Evolutionary conservation across 2,888 invertebrate species (phyloP).

Genomic region (Drosophila lutescens): DNA sequence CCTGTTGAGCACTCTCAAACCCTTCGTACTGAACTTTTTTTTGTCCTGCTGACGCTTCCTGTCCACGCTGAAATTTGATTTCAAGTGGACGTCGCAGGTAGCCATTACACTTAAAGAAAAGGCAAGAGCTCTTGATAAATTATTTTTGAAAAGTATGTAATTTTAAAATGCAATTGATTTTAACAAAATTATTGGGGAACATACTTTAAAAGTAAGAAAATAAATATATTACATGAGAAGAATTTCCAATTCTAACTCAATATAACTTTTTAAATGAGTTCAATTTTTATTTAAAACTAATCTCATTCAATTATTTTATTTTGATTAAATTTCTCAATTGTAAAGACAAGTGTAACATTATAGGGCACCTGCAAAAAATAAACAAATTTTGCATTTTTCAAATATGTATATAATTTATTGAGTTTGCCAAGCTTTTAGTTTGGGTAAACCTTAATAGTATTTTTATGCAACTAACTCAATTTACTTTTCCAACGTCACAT

Average conservation of each 20-base stretch:
- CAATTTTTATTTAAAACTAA: too few relatives aligned
- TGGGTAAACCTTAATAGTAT: constrained; percentile 43
- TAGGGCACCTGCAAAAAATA: constrained; percentile 5
- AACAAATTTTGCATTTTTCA: constrained; percentile 47
- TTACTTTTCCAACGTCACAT: constrained; percentile 18
- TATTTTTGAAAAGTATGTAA: too few relatives aligned
- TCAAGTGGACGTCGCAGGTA: constrained; percentile 15
- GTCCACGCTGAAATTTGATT: constrained; percentile 57
- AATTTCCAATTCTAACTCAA: too few relatives aligned
- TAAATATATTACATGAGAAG: too few relatives aligned
- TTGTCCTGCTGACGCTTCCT: constrained; percentile 48
- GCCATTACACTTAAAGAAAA: constrained; percentile 1
- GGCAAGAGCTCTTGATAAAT: too few relatives aligned
- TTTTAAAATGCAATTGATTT: too few relatives aligned
- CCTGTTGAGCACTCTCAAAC: constrained; percentile 17
- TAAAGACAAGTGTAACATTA: background rate
- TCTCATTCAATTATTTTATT: too few relatives aligned
- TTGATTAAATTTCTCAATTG: too few relatives aligned
- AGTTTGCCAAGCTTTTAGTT: constrained; percentile 69
- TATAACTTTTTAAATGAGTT: too few relatives aligned
- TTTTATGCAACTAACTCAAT: constrained; percentile 47
- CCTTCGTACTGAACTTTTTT: background rate
- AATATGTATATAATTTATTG: constrained; percentile 63
- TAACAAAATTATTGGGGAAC: too few relatives aligned
- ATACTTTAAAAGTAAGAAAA: too few relatives aligned